Conservation (phyloP, 2,888 invertebrate genomes). For the Drosophila parthenogenetica region DNA sequence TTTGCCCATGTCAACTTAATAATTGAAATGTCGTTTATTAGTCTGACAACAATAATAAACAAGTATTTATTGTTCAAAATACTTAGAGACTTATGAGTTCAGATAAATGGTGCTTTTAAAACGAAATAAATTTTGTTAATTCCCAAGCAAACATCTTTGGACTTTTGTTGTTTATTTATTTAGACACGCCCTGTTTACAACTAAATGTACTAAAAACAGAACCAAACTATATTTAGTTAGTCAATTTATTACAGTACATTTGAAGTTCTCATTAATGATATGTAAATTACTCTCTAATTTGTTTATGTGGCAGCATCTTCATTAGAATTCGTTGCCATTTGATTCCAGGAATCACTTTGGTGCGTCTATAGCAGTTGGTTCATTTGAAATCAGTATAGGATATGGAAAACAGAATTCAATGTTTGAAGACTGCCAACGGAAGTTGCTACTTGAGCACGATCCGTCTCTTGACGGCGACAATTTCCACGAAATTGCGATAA, state of each 20-base stretch:
- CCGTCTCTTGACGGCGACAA: conserved; percentile 42
- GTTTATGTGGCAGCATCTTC: conserved; percentile 1
- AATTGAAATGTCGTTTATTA: conserved; percentile 22
- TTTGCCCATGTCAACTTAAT: conserved; percentile 17
- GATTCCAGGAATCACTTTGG: conserved; percentile 30
- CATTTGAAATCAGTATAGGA: conserved; percentile 6
- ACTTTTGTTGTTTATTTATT: conserved; percentile 25
- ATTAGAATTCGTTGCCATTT: background rate
- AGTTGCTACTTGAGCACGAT: conserved; percentile 51
- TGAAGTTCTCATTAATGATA: conserved; percentile 1
- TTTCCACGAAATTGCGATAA: conserved; percentile 55
- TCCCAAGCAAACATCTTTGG: conserved; percentile 11
- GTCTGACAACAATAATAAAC: conserved; percentile 22
- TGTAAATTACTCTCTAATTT: conserved; percentile 4
- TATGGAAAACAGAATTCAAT: conserved; percentile 22
- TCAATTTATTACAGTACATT: conserved; percentile 1
- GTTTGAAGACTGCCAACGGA: conserved; percentile 20
- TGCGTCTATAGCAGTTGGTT: conserved; percentile 6
- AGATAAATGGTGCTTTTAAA: conserved; percentile 23
- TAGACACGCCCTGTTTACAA: conserved; percentile 16
- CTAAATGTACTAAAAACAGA: conserved; percentile 2
- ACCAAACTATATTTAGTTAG: background rate
- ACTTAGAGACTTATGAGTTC: conserved; percentile 3
- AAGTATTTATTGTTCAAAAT: conserved; percentile 14
- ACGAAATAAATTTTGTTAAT: conserved; percentile 16